These are phyloP conservation scores for Flabesymbios commensalis DNA, from an alignment of 2,888 invertebrate species.

Conservation along the genomic window DNA sequence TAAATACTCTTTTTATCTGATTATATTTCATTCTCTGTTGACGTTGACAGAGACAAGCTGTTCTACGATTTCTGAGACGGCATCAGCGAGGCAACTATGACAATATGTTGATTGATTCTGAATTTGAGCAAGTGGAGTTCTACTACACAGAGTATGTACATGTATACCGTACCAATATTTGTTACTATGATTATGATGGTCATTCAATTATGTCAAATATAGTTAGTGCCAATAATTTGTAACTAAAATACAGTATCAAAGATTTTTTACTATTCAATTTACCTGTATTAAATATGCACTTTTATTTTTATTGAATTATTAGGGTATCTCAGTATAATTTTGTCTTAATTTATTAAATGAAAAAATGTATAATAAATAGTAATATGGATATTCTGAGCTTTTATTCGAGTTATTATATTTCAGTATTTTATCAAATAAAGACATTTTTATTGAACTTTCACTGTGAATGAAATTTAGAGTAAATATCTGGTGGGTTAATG, in stretches of 20 bases:
- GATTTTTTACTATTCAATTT: neutral
- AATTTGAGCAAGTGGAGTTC: slow-evolving; percentile 84
- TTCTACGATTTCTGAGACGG: slow-evolving; percentile 19
- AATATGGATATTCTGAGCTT: too few relatives aligned
- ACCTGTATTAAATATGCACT: neutral
- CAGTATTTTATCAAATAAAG: too few relatives aligned
- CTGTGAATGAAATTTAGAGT: too few relatives aligned
- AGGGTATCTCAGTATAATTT: too few relatives aligned
- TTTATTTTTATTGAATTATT: neutral
- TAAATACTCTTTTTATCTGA: too few relatives aligned
- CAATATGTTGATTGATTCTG: slow-evolving; percentile 71
- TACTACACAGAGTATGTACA: slow-evolving; percentile 6
- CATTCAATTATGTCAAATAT: neutral
- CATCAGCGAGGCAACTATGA: slow-evolving; percentile 67
- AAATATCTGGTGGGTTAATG: too few relatives aligned
- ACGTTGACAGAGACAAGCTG: slow-evolving; percentile 44
- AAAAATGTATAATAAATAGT: too few relatives aligned
- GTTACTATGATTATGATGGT: slow-evolving; percentile 1
- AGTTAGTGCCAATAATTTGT: neutral
- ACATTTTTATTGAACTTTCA: too few relatives aligned
- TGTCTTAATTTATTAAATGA: too few relatives aligned
- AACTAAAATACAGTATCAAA: neutral
- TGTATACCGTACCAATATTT: neutral
- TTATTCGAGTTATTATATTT: too few relatives aligned
- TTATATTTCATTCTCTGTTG: too few relatives aligned